Evolutionary conservation across 2,888 invertebrate species (phyloP), one percentile per base, ranked within the genome.

Genomic region (Nemoura dubitans): DNA sequence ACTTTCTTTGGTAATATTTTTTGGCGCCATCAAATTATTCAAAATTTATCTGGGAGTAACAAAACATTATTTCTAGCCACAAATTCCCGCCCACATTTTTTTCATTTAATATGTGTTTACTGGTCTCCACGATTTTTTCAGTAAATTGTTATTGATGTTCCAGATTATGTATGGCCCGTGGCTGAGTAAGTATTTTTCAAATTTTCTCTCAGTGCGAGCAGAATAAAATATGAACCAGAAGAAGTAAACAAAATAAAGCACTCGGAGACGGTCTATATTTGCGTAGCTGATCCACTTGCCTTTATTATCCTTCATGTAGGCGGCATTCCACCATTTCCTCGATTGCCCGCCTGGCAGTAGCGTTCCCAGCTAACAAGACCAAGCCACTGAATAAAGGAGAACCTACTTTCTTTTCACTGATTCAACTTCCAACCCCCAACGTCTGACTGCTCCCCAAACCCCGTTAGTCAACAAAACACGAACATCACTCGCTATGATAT

Each of bases 211-310:
- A 59, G 16, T 59, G 21, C 14, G 21, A 78, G 28, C 26, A 25
- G 25, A 78, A 78, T 14, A 78, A 26, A 78, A 27, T 10, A 78
- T 26, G 78, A 78, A 27, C 21, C 10, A 2, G n/a, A 78, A 10
- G 28, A 26, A 14, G 78, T 78, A 78, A 26, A 78, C 26, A 28
- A 78, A 78, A 36, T 36, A 36, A 36, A 26, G 6, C 28, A 78
- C 78, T 78, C 25, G 10, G 10, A 25, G 21, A 76, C 25, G 26
- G 26, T 78, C 7, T 76, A 2, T 28, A 78, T 78, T 78, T 78
- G 78, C 78, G 28, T 78, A 28, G 78, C 14, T 30, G 27, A 29
- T 81, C 81, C 81, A 28, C 81, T 28, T 81, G 81, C 29, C 16
- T 81, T 29, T 30, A 81, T 30, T 81, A 81, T 30, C 29, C 21